A percentile compares a stretch with the other conserved stretches of the same genome.
These are phyloP conservation scores for Cheracebus regulus DNA, from an alignment of 2,797 vertebrate genomes.

Conservation along the genomic window DNA sequence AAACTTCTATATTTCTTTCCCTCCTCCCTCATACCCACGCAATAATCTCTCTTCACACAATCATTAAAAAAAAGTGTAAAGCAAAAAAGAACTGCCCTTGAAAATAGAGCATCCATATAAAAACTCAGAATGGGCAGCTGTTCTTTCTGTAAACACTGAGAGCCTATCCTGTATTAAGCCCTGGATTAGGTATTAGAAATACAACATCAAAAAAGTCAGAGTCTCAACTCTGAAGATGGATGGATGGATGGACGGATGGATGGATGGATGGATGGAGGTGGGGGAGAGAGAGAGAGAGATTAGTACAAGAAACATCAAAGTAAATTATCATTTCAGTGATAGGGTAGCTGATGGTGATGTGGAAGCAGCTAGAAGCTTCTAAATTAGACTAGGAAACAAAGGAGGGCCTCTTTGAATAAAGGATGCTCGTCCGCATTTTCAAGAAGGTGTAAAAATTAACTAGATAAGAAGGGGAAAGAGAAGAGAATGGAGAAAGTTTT, in stretches of 20 bases:
- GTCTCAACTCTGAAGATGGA: not conserved
- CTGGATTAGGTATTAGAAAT: not conserved
- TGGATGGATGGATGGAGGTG: too few relatives aligned
- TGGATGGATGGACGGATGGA: accelerated
- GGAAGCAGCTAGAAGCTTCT: not conserved
- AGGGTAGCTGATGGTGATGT: not conserved
- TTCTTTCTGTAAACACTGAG: not conserved
- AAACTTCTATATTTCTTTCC: not conserved
- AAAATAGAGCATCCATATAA: not conserved
- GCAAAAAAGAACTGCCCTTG: not conserved
- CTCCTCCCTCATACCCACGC: not conserved
- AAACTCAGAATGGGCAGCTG: not conserved
- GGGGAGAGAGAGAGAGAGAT: not conserved
- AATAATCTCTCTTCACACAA: not conserved
- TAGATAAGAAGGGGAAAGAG: not conserved
- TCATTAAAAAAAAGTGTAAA: not conserved
- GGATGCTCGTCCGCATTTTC: not conserved
- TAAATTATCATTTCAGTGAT: not conserved
- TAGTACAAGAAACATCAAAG: not conserved
- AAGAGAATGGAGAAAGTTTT: not conserved
- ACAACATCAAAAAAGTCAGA: not conserved
- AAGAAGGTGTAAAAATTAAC: not conserved
- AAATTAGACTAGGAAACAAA: not conserved
- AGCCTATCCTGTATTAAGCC: not conserved
- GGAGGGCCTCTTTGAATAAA: not conserved